phyloP scores from a whole-genome alignment of 2,113 vertebrate genomes.

The Cyanistes caeruleus region DNA sequence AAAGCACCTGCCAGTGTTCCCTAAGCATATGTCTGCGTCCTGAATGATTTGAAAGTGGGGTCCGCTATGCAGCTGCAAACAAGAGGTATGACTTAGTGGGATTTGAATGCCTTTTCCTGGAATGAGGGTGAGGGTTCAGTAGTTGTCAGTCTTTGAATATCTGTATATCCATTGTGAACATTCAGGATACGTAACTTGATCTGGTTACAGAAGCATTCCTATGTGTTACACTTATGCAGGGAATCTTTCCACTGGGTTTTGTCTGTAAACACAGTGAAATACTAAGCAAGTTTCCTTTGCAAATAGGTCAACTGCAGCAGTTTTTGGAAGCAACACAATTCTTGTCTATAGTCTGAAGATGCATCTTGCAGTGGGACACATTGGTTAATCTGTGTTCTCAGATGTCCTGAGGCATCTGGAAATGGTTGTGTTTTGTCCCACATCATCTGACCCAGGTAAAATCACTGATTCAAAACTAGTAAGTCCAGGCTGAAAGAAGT shows the following conservation, averaged over 20 bases:
- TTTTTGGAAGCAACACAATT: background rate
- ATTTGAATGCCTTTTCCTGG: background rate
- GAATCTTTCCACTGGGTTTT: background rate
- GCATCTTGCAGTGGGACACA: background rate
- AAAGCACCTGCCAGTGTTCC: background rate
- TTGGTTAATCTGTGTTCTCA: background rate
- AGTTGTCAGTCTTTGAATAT: background rate
- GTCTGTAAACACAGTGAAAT: background rate
- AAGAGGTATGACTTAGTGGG: background rate
- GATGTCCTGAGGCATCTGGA: background rate
- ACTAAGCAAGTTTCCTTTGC: background rate
- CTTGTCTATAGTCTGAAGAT: background rate
- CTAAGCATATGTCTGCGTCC: background rate
- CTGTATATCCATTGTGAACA: background rate
- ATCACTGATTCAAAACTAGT: background rate
- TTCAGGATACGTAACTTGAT: background rate
- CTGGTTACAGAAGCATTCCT: background rate
- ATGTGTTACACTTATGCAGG: rapidly evolving
- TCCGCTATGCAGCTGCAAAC: background rate
- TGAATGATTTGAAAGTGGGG: background rate
- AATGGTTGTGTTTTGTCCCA: background rate
- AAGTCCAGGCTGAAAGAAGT: background rate
- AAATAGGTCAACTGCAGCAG: background rate
- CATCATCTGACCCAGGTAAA: background rate
- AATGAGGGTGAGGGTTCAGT: background rate